A percentile compares a stretch with the other conserved stretches of the same genome.
Conservation (phyloP, 1,140 invertebrate genomes). For the Drosophila parvula region DNA sequence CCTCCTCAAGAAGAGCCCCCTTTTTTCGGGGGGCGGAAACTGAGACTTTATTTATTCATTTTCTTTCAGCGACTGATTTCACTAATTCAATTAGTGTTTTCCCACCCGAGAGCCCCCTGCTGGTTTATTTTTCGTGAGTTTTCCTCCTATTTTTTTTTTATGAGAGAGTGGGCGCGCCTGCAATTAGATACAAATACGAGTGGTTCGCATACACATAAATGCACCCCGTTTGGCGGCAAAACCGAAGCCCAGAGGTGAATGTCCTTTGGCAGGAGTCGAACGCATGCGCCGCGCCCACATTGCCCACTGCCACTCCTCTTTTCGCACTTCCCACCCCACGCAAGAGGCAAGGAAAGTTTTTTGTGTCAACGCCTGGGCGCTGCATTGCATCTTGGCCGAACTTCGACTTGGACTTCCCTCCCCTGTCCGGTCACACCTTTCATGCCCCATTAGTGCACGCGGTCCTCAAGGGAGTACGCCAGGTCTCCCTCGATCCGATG, state of each 20-base stretch:
- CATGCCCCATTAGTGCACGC: slow-evolving; percentile 26
- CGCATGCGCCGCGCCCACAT: slow-evolving; percentile 57
- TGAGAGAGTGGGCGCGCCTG: slow-evolving; percentile 55
- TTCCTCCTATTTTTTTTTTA: slow-evolving; percentile 2
- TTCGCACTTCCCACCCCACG: slow-evolving; percentile 17
- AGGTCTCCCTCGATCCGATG: slow-evolving; percentile 10
- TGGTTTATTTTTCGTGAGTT: slow-evolving; percentile 9
- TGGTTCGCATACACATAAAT: slow-evolving; percentile 58
- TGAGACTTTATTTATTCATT: not conserved
- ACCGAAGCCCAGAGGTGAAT: slow-evolving; percentile 68
- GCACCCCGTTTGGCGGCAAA: slow-evolving; percentile 76
- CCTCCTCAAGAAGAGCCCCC: not conserved
- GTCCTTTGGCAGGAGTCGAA: slow-evolving; percentile 53
- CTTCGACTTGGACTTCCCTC: slow-evolving; percentile 8
- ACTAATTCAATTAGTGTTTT: slow-evolving; percentile 3
- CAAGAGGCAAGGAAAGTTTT: not conserved
- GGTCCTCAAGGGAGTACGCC: not conserved
- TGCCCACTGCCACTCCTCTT: slow-evolving; percentile 14
- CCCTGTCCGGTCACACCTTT: slow-evolving; percentile 17
- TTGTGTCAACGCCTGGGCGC: slow-evolving; percentile 17
- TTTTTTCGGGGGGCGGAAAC: too few species aligned
- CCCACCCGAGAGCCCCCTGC: not conserved
- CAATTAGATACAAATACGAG: slow-evolving; percentile 71
- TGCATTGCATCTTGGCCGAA: slow-evolving; percentile 16
- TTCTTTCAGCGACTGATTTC: not conserved